Evolutionary conservation across 2,888 invertebrate genomes (phyloP), one percentile per base, ranked within the genome.

Genomic region (Abrostola triplasia): DNA sequence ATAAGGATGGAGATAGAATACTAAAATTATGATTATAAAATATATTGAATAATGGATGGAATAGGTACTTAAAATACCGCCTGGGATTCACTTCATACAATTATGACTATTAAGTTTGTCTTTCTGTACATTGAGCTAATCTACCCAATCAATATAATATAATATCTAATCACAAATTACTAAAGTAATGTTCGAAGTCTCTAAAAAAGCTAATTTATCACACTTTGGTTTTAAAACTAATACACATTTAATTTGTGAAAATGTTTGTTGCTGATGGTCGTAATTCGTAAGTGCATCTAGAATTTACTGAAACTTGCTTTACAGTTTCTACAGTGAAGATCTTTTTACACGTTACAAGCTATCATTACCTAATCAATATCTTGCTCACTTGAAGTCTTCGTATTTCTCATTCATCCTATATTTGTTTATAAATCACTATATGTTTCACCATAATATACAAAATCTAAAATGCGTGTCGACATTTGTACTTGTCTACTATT

Each of bases 161-260:
- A 66, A 52, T 66, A 62, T 65, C 77, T 79, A 79, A 77, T 77
- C 67, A 70, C 65, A 66, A 71, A 70, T 78, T 64, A 76, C 67
- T 79, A 75, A 76, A 67, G 64, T 62, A 69, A 69, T 70, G 56
- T 74, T 65, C 49, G 70, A 69, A 62, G 63, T 80, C 62, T 75
- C 78, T 82, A 83, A 78, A 80, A 80, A 80, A 79, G 77, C 81
- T 85, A 85, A 67, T 82, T 83, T 88, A 88, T 89, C 87, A 89
- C 88, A 85, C 84, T 82, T 85, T 81, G 68, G 72, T 77, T 79
- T 82, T 73, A 76, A 66, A 81, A 71, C 80, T 81, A 79, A 65
- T 72, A 73, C 63, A 70, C 61, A 65, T 68, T 64, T 49, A 69
- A 57, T 36, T 71, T 48, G 53, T 59, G 49, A 49, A 58, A 56